Base-by-base conservation (phyloP, 1,140 invertebrate species). In the Heliconius congener region DNA sequence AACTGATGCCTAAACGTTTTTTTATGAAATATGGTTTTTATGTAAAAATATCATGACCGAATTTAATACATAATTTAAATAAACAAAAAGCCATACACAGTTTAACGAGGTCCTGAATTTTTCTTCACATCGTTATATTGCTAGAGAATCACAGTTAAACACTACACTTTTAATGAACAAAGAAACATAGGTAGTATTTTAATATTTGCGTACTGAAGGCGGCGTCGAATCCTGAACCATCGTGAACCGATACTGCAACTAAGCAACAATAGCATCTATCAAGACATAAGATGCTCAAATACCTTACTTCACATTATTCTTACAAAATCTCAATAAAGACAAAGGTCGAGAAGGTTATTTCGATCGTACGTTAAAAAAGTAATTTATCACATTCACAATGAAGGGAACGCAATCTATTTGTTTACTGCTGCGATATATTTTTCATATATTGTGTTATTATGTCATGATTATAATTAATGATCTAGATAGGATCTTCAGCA, bases 371-470 rank as follows among this genome's bases (percentile, higher is more conserved):
- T 79, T 76, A 76, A 52, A 71, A 71, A 76, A 52, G 74, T 37
- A 76, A 80, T 80, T 76, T 73, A 80, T 80, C 78, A 80, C 70
- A 80, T 57, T 80, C 74, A 76, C 78, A 80, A 80, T 37, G 78
- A 76, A 80, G 78, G 60, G 50, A 71, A 19, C 55, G 55, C 55
- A 60, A 60, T 60, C 55, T 60, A 23, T 60, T 60, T 60, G 55
- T 60, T 60, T 60, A 60, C 27, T 60, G 55, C 55, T 57, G 55
- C 55, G 19, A 60, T 27, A 52, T 60, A 60, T 60, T 11, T 60
- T 60, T 60, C 50, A 60, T 60, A 60, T 60, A n/a, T 60, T 60
- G 19, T 60, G 55, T 60, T 60, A 60, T 60, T 60, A 60, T 60
- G 55, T 60, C n/a, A 60, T 60, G 55, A 60, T 60, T 60, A 60